phyloP scores from a whole-genome alignment of 53 echinoderm and acorn worm genomes.

The Arbacia lixula region DNA sequence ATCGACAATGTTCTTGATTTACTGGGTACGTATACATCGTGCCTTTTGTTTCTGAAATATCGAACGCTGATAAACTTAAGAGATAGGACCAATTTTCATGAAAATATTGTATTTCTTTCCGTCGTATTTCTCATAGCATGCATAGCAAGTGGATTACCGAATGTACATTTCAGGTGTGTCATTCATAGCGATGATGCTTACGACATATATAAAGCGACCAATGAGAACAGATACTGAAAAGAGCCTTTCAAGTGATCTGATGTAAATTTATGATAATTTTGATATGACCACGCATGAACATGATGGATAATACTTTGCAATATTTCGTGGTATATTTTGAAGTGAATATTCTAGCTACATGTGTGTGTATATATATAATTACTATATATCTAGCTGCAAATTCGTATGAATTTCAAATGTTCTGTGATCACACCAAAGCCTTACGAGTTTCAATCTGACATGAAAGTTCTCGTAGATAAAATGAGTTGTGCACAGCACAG shows the following conservation, averaged over 20 bases:
- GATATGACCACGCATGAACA: neutral
- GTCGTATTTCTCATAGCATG: too few relatives aligned
- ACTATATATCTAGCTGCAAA: neutral
- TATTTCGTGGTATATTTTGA: constrained; percentile 13
- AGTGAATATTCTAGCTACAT: constrained; percentile 6
- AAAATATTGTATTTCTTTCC: too few relatives aligned
- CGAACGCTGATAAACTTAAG: too few relatives aligned
- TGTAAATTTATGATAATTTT: neutral
- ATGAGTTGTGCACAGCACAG: too few relatives aligned
- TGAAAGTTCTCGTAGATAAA: too few relatives aligned
- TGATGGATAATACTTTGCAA: constrained; percentile 15
- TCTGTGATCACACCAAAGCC: constrained; percentile 14
- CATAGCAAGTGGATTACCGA: too few relatives aligned
- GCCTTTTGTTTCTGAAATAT: too few relatives aligned
- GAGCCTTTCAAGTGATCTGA: neutral
- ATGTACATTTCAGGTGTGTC: too few relatives aligned
- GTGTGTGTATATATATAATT: constrained; percentile 16
- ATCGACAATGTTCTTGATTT: too few relatives aligned
- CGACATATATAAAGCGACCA: neutral
- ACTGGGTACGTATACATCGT: too few relatives aligned
- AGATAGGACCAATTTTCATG: too few relatives aligned
- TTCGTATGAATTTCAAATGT: neutral
- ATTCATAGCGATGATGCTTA: too few relatives aligned
- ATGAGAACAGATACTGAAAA: neutral
- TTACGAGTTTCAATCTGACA: constrained; percentile 32